Evolutionary conservation across 2,797 vertebrate genomes (phyloP), one percentile per base, ranked within the genome.

Genomic region (Mus spretus): DNA sequence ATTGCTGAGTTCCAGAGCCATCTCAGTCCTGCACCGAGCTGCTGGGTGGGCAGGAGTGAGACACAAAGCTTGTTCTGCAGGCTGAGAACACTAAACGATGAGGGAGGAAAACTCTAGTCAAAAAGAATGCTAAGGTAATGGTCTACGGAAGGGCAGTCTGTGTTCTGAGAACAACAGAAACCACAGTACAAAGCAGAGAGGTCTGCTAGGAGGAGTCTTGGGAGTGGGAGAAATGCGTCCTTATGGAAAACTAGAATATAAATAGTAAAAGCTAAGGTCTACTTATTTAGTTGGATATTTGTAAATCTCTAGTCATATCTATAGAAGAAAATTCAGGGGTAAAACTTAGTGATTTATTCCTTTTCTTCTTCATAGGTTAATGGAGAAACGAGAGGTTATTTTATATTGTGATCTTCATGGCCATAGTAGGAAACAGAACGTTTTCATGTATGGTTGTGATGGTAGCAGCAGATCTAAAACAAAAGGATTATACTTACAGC

Each of bases 401-500:
- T 95, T 99, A 72, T 99, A 99, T 85, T 99, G 98, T 97, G 99
- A 99, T 67, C 97, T 99, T 89, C 99, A 99, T 31, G 99, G 99
- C 67, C 99, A 99, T 88, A 99, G 98, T 86, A 98, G 94, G 92
- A 99, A 99, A 97, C 98, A 98, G 88, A 99, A 99, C 53, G 98
- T 98, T 96, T 99, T 99, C 95, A 98, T 98, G 97, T 99, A 99
- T 28, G 98, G 98, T 78, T 99, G 98, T 97, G 98, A 98, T 63
- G 94, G 97, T 24, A 97, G 93, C 55, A 91, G 95, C 14, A 94
- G 94, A 31, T 88, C 95, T 8, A 98, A 98, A 88, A 47, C 72
- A 0, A 98, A 98, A 90, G 70, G 77, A 2, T 78, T 93, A 0
- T 90, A 88, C 13, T 26, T 97, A 78, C 96, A 97, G 24, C 98